These are phyloP conservation scores for Brachionus rotundiformis DNA, from an alignment of 1,140 invertebrate genomes.

Conservation along the genomic window DNA sequence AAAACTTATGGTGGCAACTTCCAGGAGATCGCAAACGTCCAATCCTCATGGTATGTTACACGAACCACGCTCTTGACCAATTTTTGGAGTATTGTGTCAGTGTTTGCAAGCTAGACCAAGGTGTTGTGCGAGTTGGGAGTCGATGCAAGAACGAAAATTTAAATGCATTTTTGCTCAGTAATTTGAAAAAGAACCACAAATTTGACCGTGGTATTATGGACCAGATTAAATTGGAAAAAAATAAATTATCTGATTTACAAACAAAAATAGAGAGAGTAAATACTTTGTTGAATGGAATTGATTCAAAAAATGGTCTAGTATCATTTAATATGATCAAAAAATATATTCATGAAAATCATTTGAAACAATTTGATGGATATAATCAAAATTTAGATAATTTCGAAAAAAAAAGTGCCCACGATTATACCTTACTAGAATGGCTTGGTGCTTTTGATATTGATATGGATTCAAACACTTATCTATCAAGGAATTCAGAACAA, in stretches of 20 bases:
- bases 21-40: slow-evolving; percentile 59
- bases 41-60: slow-evolving; percentile 78
- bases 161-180: slow-evolving; percentile 53
- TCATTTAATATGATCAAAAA: slow-evolving; percentile 13
- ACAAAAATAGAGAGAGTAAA: slow-evolving; percentile 50
- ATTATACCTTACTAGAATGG: slow-evolving; percentile 28
- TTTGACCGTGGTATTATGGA: neutral
- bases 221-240: neutral
- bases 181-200: slow-evolving; percentile 43
- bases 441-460: slow-evolving; percentile 33
- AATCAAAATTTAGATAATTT: neutral
- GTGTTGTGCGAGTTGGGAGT: slow-evolving; percentile 73
- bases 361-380: neutral
- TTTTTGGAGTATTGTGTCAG: slow-evolving; percentile 72
- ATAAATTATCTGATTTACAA: slow-evolving; percentile 36
- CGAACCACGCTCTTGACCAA: slow-evolving; percentile 84
- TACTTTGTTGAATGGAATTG: neutral
- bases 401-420: neutral
- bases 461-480: neutral
- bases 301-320: neutral
- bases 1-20: slow-evolving; percentile 54
- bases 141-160: slow-evolving; percentile 69
- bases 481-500: neutral
- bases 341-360: neutral
- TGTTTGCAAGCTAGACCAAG: slow-evolving; percentile 53